Evolutionary conservation across 92 coral and sea anemone species (phyloP), one percentile per base, ranked within the genome.

Genomic region (Epizoanthus rinbou): DNA sequence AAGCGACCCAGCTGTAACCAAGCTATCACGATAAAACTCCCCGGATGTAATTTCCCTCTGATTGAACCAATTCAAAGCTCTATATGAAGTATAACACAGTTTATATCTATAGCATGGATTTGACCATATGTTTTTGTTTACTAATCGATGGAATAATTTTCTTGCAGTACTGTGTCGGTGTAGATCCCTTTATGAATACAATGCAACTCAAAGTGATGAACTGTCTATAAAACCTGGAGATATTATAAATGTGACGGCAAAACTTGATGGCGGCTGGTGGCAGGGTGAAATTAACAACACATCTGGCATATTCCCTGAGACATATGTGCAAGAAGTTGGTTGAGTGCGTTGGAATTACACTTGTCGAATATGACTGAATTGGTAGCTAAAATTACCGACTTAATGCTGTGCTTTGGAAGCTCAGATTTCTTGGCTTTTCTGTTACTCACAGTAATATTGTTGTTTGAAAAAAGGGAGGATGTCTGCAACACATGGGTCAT

Each of bases 201-300:
- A 88, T 22, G 99, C 93, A 39, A 74, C 87, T 25, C 98, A 94
- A 76, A 90, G 92, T 73, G 99, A 97, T 75, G 98, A 97, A 76
- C 87, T 97, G 58, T 88, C 95, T 15, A 94, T 97, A 53, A 84
- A 68, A 82, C 93, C 94, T 0, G 99, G 97, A 17, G 97, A 97
- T 58, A 84, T 94, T 22, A 92, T 97, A 65, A 87, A 82, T 43
- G 84, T 97, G n/a, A 90, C 94, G 18, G 95, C 87, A 28, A 93
- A 89, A 64, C 87, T 90, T 73, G 91, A 89, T 18, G 91, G 84
- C 35, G 99, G 95, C 68, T 97, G 99, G 99, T 97, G 99, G 99
- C 88, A 88, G 57, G 99, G 99, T 3, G 99, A 97, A 83, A 86
- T 92, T 22, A 82, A 90, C 73, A 85, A 90, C 64, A 91, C 74